Percentiles rank a stretch among this genome's conserved stretches.
phyloP scores from a whole-genome alignment of 2,888 invertebrate genomes.

The Mayetiola destructor region DNA sequence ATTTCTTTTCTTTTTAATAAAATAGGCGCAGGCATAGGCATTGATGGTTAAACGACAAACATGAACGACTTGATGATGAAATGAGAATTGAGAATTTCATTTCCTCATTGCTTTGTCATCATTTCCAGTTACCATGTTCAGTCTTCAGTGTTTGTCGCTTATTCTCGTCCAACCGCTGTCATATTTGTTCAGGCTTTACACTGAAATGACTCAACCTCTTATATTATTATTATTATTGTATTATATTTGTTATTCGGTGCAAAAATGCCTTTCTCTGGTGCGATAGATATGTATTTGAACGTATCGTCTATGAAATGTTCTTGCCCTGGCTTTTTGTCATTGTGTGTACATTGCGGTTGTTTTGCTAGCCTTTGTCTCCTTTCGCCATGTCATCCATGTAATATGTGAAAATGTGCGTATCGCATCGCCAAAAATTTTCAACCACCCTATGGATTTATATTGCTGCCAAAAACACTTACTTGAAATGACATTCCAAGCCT shows the following conservation, averaged over 20 bases:
- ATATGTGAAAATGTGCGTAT: not conserved
- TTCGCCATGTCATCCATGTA: not conserved
- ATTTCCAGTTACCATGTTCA: too few species aligned
- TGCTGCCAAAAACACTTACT: not conserved
- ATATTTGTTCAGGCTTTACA: too few species aligned
- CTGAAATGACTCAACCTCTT: not conserved
- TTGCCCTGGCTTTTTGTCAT: not conserved
- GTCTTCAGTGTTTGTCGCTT: too few species aligned
- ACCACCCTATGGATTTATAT: conserved; percentile 6
- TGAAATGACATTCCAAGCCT: not conserved
- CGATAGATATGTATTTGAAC: too few species aligned
- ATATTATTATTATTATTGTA: not conserved
- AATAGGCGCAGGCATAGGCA: conserved; percentile 3
- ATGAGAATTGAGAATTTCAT: conserved; percentile 1
- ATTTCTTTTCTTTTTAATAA: too few species aligned
- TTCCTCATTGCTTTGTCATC: not conserved
- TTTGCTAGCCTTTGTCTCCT: not conserved
- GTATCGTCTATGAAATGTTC: not conserved
- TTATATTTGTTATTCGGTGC: not conserved
- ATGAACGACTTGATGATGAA: too few species aligned
- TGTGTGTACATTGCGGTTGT: too few species aligned
- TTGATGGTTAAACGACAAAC: not conserved
- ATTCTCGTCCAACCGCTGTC: too few species aligned
- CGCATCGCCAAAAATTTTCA: too few species aligned
- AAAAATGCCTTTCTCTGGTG: too few species aligned